Base-by-base conservation (phyloP, 2,113 vertebrate species). In the Anguilla japonica region DNA sequence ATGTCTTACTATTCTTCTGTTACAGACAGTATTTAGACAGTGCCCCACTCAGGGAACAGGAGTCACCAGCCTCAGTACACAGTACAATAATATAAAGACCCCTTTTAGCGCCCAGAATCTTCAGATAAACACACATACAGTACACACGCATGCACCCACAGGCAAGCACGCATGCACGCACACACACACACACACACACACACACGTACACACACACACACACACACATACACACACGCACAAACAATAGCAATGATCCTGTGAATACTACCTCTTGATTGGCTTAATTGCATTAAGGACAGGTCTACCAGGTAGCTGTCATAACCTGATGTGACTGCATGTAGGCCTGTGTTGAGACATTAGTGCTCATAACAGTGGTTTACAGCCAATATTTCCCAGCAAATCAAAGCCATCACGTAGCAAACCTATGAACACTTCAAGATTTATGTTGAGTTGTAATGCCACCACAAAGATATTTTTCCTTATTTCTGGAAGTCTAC, bases 21-120 rank as follows among this genome's bases (percentile, higher is more conserved):
- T 87, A 78, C 80, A 80, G 84, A 87, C 34, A 82, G 86, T 53
- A 88, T 87, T 87, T 82, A 57, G 53, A 83, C 79, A 57, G 57
- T 80, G 83, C 41, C 56, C 85, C 41, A 53, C 22, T 78, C 15
- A 82, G 14, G 84, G 41, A 71, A 83, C 5, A 86, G 2, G 60
- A 84, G 75, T 26, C 20, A 34, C 39, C 2, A 34, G 41, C 67
- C 71, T 15, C 41, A 26, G 29, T 34, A 6, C 13, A 5, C 34
- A 4, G 34, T 39, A 41, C 26, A 15, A 34, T n/a, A 43, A 63
- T 80, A 81, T 67, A 14, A 39, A 87, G 43, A 63, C 75, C 34
- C 46, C 34, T 46, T 83, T 87, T 53, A 29, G 18, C 82, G 39
- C 82, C 26, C 46, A 39, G 29, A 56, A 18, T 39, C 53, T 15